Conservation (phyloP, 2,797 vertebrate genomes). For the Rhynchonycteris naso region DNA sequence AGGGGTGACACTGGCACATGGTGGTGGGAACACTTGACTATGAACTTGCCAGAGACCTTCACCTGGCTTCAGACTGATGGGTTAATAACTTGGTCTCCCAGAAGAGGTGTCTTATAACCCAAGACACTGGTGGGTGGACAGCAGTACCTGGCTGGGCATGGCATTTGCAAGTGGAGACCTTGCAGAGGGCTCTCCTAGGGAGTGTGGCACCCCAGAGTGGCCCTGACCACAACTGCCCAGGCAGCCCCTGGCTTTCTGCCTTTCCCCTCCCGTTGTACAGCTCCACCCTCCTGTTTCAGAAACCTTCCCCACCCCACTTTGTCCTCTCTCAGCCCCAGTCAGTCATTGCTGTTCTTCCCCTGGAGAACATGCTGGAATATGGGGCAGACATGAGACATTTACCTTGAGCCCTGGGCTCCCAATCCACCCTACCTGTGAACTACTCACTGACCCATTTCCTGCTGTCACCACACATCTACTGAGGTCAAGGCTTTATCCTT, state of each 20-base stretch:
- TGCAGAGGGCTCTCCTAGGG: neutral
- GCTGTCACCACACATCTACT: neutral
- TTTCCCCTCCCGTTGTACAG: neutral
- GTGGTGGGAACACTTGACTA: neutral
- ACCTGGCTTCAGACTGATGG: neutral
- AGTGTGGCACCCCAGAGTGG: neutral
- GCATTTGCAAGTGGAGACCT: neutral
- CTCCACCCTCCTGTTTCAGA: neutral
- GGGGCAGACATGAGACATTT: neutral
- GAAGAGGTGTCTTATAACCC: neutral
- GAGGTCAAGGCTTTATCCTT: neutral
- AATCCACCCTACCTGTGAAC: neutral
- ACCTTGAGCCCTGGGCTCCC: neutral
- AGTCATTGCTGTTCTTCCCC: neutral
- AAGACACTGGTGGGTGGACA: rapidly evolving
- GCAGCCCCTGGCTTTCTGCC: too few relatives aligned
- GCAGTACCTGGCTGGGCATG: rapidly evolving
- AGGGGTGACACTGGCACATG: rapidly evolving
- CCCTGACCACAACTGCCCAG: rapidly evolving
- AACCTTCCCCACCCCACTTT: neutral
- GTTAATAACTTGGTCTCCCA: neutral
- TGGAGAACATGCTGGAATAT: neutral
- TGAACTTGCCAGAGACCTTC: neutral
- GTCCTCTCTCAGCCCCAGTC: neutral
- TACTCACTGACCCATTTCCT: neutral